Conservation (phyloP, 1,140 invertebrate species). For the Anthonomus grandis region DNA sequence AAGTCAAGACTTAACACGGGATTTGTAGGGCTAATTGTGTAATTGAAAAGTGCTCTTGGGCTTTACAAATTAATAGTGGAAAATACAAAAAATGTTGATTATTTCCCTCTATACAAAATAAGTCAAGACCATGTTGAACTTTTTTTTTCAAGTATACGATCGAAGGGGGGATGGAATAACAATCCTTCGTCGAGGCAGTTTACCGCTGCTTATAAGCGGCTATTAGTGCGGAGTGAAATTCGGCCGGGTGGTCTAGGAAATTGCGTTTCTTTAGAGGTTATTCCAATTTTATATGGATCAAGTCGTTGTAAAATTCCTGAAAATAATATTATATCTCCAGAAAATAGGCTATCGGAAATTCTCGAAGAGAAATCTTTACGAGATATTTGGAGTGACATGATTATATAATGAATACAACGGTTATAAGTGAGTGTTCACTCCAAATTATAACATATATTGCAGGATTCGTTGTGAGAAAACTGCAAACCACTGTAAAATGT, state of each 20-base stretch:
- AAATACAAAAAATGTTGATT: not conserved
- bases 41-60: not conserved
- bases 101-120: not conserved
- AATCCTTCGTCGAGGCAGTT: conserved; percentile 8
- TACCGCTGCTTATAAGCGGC: conserved; percentile 4
- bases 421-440: too few species aligned
- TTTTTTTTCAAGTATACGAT: conserved; percentile 25
- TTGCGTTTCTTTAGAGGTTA: conserved; percentile 4
- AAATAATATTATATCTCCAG: not conserved
- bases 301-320: not conserved
- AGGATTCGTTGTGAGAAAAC: too few species aligned
- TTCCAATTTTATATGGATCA: not conserved
- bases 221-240: conserved; percentile 1
- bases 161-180: conserved; percentile 6
- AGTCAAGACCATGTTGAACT: conserved; percentile 33
- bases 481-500: too few species aligned
- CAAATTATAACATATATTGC: too few species aligned
- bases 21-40: not conserved
- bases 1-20: not conserved
- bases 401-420: too few species aligned
- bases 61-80: not conserved
- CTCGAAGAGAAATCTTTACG: too few species aligned
- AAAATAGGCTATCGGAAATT: too few species aligned
- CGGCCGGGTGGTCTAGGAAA: conserved; percentile 2
- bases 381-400: too few species aligned